Evolutionary conservation across 2,113 vertebrate species (phyloP).

Genomic region (Choloepus hoffmanni): DNA sequence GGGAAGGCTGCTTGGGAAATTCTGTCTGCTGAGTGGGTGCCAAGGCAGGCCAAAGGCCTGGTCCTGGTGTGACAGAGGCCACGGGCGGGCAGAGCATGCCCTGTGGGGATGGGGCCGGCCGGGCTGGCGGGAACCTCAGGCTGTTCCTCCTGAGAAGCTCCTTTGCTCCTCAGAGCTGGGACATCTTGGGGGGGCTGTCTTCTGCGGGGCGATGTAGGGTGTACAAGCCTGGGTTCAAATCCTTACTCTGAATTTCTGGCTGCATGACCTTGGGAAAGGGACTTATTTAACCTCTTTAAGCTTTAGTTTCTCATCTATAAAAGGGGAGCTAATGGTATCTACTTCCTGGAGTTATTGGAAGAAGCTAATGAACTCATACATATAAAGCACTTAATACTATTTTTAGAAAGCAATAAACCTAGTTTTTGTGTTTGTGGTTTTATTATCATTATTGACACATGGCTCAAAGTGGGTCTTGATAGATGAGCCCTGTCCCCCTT

Average conservation of each 20-base stretch:
- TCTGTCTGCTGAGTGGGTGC: neutral
- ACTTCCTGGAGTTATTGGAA: neutral
- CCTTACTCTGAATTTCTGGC: neutral
- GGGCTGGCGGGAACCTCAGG: neutral
- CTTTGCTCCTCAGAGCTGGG: neutral
- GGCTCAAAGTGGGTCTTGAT: neutral
- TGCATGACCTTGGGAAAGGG: neutral
- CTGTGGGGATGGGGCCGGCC: neutral
- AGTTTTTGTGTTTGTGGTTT: neutral
- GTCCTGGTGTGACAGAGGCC: neutral
- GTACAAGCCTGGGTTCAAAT: neutral
- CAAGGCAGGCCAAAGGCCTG: neutral
- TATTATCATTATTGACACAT: neutral
- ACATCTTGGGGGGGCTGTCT: neutral
- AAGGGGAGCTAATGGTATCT: neutral
- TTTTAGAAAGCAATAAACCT: neutral
- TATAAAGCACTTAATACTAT: neutral
- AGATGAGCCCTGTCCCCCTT: neutral
- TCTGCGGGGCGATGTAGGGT: neutral
- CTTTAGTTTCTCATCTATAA: slow-evolving; percentile 17
- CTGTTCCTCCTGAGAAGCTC: neutral
- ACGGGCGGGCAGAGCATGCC: neutral
- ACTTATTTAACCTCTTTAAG: neutral
- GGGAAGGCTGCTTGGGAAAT: neutral
- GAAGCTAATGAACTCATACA: neutral